Conservation (phyloP, 2,797 vertebrate species). For the Phalloptychus januarius region DNA sequence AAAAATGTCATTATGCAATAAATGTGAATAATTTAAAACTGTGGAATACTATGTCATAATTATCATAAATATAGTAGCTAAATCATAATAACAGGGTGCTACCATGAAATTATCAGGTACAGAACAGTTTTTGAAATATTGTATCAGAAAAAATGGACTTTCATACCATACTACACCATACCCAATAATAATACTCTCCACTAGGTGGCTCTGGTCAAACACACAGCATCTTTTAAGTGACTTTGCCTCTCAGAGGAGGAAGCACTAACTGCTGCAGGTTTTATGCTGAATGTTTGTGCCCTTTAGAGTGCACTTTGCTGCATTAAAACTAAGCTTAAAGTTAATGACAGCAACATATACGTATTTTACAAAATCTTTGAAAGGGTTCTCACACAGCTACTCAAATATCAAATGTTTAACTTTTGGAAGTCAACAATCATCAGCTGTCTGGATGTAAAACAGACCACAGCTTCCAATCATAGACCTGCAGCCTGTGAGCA, state of each 20-base stretch:
- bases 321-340: not conserved
- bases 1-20: not conserved
- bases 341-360: not conserved
- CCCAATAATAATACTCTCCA: conserved; percentile 50
- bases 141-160: conserved; percentile 16
- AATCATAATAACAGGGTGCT: not conserved
- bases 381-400: not conserved
- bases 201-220: conserved; percentile 68
- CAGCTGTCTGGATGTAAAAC: not conserved
- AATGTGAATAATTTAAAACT: not conserved
- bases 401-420: conserved; percentile 6
- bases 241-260: too few species aligned
- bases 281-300: not conserved
- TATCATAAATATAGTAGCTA: not conserved
- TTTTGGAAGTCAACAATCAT: conserved; percentile 19
- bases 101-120: not conserved
- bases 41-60: not conserved
- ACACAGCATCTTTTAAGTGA: conserved; percentile 8
- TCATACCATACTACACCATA: conserved; percentile 5
- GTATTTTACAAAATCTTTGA: not conserved
- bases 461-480: not conserved
- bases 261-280: not conserved
- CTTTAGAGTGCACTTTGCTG: not conserved
- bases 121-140: not conserved
- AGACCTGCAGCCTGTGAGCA: not conserved